Evolutionary conservation across 2,888 invertebrate species (phyloP).

Genomic region (Sympetrum striolatum): DNA sequence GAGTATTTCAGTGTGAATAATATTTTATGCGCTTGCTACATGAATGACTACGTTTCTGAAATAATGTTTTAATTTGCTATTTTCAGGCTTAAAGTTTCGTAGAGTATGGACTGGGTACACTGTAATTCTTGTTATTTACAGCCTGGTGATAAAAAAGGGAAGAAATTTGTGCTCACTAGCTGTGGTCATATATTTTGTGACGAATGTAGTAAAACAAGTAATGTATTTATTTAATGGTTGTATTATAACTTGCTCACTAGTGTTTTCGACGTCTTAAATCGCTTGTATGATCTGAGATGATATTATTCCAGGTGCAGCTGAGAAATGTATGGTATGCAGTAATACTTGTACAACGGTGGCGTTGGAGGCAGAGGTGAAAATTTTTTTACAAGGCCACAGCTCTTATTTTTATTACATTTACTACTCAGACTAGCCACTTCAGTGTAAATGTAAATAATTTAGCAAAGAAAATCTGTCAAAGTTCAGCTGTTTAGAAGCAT

Average conservation of each 20-base stretch:
- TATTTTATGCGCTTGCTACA: too few species aligned
- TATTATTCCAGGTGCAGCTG: not conserved
- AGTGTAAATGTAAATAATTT: too few species aligned
- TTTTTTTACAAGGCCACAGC: not conserved
- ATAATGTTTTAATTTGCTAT: not conserved
- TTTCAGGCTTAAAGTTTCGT: not conserved
- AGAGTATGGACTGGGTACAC: conserved; percentile 45
- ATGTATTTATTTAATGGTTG: not conserved
- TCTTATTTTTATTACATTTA: too few species aligned
- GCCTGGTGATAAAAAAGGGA: conserved; percentile 42
- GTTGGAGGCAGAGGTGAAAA: conserved; percentile 23
- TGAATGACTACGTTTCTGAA: too few species aligned
- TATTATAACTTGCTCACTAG: not conserved
- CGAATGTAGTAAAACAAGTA: conserved; percentile 16
- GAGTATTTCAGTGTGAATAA: too few species aligned
- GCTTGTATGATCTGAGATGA: not conserved
- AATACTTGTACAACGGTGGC: conserved; percentile 31
- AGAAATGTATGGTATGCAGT: conserved; percentile 31
- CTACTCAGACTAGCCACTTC: too few species aligned
- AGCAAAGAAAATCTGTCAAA: too few species aligned
- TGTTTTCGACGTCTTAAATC: not conserved
- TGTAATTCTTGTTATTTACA: conserved; percentile 44
- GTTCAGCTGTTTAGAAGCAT: too few species aligned
- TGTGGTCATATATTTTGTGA: conserved; percentile 45
- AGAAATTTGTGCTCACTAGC: conserved; percentile 44